A percentile compares a stretch with the other conserved stretches of the same genome.
These are phyloP conservation scores for Poicephalus meyeri DNA, from an alignment of 2,113 vertebrate genomes.

Conservation along the genomic window DNA sequence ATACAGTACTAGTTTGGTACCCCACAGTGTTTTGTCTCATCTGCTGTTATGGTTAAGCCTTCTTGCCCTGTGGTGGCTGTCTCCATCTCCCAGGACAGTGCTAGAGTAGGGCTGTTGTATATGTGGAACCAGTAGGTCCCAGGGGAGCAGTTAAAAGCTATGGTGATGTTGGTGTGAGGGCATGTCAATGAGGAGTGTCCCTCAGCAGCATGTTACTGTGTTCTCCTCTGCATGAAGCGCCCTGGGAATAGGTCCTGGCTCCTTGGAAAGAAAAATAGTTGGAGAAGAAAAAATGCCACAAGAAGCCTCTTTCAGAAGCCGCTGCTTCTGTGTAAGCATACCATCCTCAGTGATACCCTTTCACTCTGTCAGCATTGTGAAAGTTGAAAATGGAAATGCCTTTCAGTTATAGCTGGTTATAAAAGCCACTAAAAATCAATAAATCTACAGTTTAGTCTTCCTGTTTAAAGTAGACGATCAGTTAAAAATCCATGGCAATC, in stretches of 20 bases:
- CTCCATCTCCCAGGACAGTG: not conserved
- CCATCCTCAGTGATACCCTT: not conserved
- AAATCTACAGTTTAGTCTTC: not conserved
- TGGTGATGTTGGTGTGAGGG: not conserved
- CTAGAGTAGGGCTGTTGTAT: not conserved
- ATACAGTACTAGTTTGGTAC: not conserved
- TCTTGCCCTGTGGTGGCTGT: fast-evolving
- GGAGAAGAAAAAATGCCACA: not conserved
- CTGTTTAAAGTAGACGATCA: not conserved
- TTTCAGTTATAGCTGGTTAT: not conserved
- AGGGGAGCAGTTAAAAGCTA: not conserved
- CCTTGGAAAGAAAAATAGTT: not conserved
- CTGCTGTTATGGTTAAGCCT: not conserved
- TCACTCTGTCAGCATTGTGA: not conserved
- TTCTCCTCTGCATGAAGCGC: not conserved
- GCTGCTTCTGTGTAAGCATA: not conserved
- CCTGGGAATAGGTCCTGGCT: not conserved
- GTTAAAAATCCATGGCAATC: not conserved
- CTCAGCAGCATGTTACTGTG: not conserved
- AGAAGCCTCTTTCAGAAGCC: not conserved
- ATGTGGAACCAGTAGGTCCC: not conserved
- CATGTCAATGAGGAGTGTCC: not conserved
- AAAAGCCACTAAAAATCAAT: not conserved
- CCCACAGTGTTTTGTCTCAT: not conserved
- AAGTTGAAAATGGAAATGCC: not conserved